Base-by-base conservation (phyloP, 2,888 invertebrate genomes). In the Himalopsyche kuldschensis region DNA sequence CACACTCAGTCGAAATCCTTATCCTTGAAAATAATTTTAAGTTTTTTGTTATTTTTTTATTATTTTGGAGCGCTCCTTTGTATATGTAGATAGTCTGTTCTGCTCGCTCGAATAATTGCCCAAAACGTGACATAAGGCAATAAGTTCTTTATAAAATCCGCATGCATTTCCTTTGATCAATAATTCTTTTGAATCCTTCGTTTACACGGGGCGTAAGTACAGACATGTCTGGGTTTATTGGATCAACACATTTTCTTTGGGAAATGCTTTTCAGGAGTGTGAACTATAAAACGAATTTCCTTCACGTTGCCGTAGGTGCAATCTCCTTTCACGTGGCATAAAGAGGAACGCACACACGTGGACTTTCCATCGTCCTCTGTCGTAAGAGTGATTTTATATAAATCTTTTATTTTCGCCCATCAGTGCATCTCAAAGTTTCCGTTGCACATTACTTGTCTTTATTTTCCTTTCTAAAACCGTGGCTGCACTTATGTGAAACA, bases 111-210 rank as follows among this genome's bases (percentile, higher is more conserved):
- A 69, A 69, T 69, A 69, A 69, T 69, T 69, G 69, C 15, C 69
- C 30, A 69, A 69, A 69, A 69, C 20, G 69, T 69, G 69, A 27
- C 69, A 69, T 69, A 69, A 69, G 27, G 69, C 69, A 69, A 69
- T 69, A 48, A 47, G 75, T 46, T 47, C 75, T n/a, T 41, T 11
- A 15, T 41, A 15, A 41, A 41, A 41, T 41, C 41, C 41, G 41
- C 41, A 41, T 41, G 41, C 41, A 41, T 41, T 41, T 41, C 15
- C 80, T 41, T 41, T 48, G 46, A 75, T 69, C 69, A 80, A 69
- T 69, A 55, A 80, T 69, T 80, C 80, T 55, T 80, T 80, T 80
- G 80, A 80, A 80, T 75, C 48, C 24, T 15, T 75, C 80, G 80
- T 75, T 35, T 46, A 69, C 80, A 35, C 79, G 48, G 63, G 4